Conservation (phyloP, 2,797 vertebrate species). For the Botia kubotai region DNA sequence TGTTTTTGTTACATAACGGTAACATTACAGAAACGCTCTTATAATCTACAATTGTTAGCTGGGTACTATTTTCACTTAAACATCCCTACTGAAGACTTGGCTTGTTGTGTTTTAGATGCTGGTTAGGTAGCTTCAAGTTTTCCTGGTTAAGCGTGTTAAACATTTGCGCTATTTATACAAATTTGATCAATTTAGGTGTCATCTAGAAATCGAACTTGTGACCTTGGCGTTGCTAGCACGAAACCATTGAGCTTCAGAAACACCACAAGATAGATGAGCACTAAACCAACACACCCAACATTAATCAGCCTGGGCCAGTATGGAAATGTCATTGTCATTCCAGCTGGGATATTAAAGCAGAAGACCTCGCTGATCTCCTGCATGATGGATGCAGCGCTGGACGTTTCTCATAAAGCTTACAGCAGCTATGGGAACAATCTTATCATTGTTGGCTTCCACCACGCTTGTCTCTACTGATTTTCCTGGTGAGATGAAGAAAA, state of each 20-base stretch:
- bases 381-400: constrained; percentile 72
- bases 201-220: too few relatives aligned
- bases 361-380: constrained; percentile 55
- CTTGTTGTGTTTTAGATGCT: constrained; percentile 20
- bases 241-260: too few relatives aligned
- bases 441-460: constrained; percentile 63
- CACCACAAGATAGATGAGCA: not conserved
- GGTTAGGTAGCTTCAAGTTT: constrained; percentile 30
- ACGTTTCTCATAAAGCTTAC: constrained; percentile 67
- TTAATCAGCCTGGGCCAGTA: too few relatives aligned
- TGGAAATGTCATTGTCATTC: not conserved
- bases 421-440: constrained; percentile 64
- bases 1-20: too few relatives aligned
- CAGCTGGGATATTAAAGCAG: constrained; percentile 65
- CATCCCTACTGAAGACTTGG: not conserved
- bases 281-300: not conserved
- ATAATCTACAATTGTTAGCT: too few relatives aligned
- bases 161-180: too few relatives aligned
- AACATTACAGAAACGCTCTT: too few relatives aligned
- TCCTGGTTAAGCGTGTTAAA: not conserved
- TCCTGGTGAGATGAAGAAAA: constrained; percentile 45
- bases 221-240: too few relatives aligned
- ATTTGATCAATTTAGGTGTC: too few relatives aligned
- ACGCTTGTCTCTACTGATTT: constrained; percentile 31
- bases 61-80: too few relatives aligned